These are phyloP conservation scores for Acronicta leporina DNA, from an alignment of 2,888 invertebrate genomes.

Conservation along the genomic window DNA sequence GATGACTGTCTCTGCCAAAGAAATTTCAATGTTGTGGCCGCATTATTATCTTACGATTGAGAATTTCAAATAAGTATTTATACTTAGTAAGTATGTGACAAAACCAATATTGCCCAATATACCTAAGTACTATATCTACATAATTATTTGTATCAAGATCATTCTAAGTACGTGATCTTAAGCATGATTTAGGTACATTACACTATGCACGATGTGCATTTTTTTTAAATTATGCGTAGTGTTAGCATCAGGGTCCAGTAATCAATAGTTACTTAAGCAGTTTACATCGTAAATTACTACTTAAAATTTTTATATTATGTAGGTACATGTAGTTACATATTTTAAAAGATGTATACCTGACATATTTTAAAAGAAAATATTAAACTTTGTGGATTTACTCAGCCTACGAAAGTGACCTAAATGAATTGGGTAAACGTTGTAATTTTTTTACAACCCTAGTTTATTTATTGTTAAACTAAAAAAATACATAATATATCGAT, in stretches of 20 bases:
- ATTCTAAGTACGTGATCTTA: slow-evolving; percentile 30
- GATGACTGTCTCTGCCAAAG: slow-evolving; percentile 21
- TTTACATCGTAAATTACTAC: not conserved
- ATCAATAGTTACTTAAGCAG: not conserved
- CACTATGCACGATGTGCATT: not conserved
- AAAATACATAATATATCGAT: too few relatives aligned
- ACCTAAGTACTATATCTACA: slow-evolving; percentile 15
- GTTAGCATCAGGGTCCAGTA: not conserved
- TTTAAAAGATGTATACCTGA: too few relatives aligned
- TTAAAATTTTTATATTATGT: too few relatives aligned
- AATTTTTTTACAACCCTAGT: too few relatives aligned
- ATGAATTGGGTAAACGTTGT: too few relatives aligned
- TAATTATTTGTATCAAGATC: slow-evolving; percentile 14
- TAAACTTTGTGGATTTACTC: too few relatives aligned
- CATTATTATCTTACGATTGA: slow-evolving; percentile 5
- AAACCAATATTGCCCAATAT: slow-evolving; percentile 6
- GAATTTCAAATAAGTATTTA: slow-evolving; percentile 15
- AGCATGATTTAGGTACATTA: slow-evolving; percentile 19
- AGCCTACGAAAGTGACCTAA: too few relatives aligned
- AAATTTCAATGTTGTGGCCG: slow-evolving; percentile 3
- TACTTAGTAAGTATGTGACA: slow-evolving; percentile 9
- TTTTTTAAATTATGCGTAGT: not conserved
- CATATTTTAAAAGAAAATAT: too few relatives aligned
- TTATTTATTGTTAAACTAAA: too few relatives aligned
- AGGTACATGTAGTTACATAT: too few relatives aligned